A percentile compares a stretch with the other conserved stretches of the same genome.
These are phyloP conservation scores for Muscina levida DNA, from an alignment of 2,888 invertebrate species.

Conservation along the genomic window DNA sequence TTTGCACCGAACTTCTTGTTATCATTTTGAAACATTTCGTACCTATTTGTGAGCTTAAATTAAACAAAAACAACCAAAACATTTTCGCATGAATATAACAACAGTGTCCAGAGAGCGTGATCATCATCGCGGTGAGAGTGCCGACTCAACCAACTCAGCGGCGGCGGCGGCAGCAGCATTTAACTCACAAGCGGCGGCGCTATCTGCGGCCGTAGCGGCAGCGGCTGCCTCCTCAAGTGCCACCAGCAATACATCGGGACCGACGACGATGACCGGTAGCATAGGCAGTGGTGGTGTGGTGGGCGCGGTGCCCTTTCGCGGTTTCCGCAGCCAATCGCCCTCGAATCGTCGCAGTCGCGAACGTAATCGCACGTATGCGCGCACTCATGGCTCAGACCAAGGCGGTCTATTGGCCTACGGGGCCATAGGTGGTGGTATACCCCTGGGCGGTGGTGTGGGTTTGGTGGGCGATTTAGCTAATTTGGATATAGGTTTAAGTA, in stretches of 20 bases:
- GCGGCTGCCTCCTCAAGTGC: conserved; percentile 63
- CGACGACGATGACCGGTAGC: conserved; percentile 70
- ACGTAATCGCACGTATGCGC: conserved; percentile 74
- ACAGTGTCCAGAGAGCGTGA: conserved; percentile 80
- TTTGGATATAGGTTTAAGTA: conserved; percentile 70
- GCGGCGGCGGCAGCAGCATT: conserved; percentile 69
- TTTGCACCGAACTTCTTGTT: conserved; percentile 4
- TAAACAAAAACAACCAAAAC: conserved; percentile 37
- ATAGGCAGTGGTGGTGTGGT: conserved; percentile 65
- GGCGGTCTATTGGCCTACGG: conserved; percentile 77
- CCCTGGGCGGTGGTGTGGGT: conserved; percentile 67
- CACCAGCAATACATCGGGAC: conserved; percentile 61
- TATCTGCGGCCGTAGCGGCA: conserved; percentile 66
- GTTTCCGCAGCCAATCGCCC: conserved; percentile 80
- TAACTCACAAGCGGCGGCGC: conserved; percentile 58
- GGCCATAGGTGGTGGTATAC: conserved; percentile 69
- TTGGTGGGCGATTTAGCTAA: conserved; percentile 65
- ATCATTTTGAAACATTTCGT: no score
- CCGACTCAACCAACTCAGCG: conserved; percentile 69
- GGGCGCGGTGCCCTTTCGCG: conserved; percentile 69
- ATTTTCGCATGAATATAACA: conserved; percentile 62
- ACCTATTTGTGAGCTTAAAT: conserved; percentile 32
- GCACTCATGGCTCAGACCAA: conserved; percentile 78
- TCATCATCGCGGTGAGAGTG: conserved; percentile 69
- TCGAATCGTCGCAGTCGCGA: conserved; percentile 79